Base-by-base conservation (phyloP, 2,113 vertebrate genomes). In the Xenopus borealis region DNA sequence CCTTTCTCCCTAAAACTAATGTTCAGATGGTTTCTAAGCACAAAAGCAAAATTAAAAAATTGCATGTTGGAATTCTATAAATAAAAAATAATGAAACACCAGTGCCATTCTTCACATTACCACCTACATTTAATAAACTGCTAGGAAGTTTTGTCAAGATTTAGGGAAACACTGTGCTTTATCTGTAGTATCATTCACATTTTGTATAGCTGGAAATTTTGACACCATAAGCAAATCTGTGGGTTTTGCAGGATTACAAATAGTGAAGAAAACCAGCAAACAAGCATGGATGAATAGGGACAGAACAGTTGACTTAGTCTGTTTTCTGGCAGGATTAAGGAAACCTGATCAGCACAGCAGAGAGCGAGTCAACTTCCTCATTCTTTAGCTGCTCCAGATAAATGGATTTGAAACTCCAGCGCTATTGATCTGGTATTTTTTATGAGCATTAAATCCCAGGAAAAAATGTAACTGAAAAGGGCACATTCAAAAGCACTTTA, bases 371-470 rank as follows among this genome's bases (percentile, higher is more conserved):
- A 33, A 62, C 13, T n/a, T 17, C 16, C 47, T 5, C 45, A 19
- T 69, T 50, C 66, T 62, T 45, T 44, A 62, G 57, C 66, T 62
- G 30, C 55, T 66, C 57, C 61, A 75, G 72, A 75, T 67, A 69
- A 61, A 75, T 75, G 64, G 45, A 75, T 62, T 75, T 68, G 19
- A 69, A 33, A 62, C 62, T 68, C 23, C 55, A 53, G 58, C 10
- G 14, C 65, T 75, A 75, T 75, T 75, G 72, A 75, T 75, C 58
- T 68, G 55, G 59, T 17, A 5, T 69, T 18, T 27, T 75, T 59
- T 69, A 69, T 62, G 58, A 75, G 58, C 65, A 53, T 45, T 75
- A 75, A 75, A 75, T 75, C 72, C 64, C 27, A 75, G 18, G 53
- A 61, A 75, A 67, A 67, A 52, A 68, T 53, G 46, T 52, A 61